Conservation (phyloP, 2,113 vertebrate genomes). For the Anoplopoma fimbria region DNA sequence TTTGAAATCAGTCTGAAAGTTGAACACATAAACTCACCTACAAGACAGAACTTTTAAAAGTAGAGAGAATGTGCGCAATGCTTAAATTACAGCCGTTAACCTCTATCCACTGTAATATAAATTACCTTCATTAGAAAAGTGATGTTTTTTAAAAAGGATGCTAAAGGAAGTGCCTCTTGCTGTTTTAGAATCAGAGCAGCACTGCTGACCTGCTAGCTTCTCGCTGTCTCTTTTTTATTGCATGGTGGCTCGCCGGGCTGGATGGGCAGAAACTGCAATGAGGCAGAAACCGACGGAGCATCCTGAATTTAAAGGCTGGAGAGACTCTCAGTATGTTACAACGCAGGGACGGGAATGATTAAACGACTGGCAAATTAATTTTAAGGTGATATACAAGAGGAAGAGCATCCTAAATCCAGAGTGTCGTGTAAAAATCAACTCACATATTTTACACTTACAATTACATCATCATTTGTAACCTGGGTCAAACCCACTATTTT, state of each 20-base stretch:
- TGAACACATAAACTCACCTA: neutral
- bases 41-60: neutral
- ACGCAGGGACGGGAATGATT: slow-evolving; percentile 15
- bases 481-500: neutral
- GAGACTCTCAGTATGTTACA: slow-evolving; percentile 19
- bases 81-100: neutral
- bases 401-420: neutral
- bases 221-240: slow-evolving; percentile 45
- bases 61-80: neutral
- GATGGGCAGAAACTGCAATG: slow-evolving; percentile 51
- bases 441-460: neutral
- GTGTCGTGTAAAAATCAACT: slow-evolving; percentile 11
- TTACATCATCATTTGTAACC: neutral
- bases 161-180: neutral
- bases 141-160: neutral
- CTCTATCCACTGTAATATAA: neutral
- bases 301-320: slow-evolving; percentile 37
- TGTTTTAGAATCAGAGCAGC: slow-evolving; percentile 41
- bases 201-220: slow-evolving; percentile 55
- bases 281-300: slow-evolving; percentile 47
- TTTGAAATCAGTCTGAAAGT: neutral
- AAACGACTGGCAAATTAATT: slow-evolving; percentile 16
- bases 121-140: neutral
- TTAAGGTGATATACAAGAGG: neutral
- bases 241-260: slow-evolving; percentile 16